Evolutionary conservation across 2,888 invertebrate genomes (phyloP).

Genomic region (Lottia gigantea): DNA sequence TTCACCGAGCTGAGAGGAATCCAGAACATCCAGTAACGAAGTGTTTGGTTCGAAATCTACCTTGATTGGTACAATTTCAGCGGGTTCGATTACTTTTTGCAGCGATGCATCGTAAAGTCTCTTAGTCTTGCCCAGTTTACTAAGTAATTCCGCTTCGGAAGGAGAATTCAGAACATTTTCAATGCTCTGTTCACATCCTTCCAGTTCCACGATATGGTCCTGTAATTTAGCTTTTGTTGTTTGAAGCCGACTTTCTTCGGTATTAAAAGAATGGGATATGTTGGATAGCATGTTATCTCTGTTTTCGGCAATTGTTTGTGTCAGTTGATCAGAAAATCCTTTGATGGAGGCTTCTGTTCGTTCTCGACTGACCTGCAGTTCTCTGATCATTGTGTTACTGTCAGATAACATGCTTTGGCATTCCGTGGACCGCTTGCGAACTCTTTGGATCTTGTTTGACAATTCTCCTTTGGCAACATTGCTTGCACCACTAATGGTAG

Average conservation of each 20-base stretch:
- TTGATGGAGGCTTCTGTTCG: background rate
- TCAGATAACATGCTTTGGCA: background rate
- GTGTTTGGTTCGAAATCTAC: conserved; percentile 1
- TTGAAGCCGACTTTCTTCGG: background rate
- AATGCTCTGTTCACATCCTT: background rate
- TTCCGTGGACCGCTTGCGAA: background rate
- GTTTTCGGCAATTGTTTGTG: background rate
- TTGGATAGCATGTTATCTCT: conserved; percentile 8
- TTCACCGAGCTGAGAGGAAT: background rate
- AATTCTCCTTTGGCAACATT: background rate
- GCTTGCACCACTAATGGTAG: background rate
- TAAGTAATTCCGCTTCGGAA: background rate
- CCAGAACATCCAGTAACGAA: conserved; percentile 4
- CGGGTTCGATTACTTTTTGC: background rate
- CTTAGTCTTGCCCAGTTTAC: background rate
- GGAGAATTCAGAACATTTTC: background rate
- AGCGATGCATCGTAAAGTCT: background rate
- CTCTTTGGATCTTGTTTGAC: background rate
- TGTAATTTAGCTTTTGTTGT: background rate
- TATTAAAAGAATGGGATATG: background rate
- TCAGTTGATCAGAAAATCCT: background rate
- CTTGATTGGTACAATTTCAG: background rate
- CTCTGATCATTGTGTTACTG: background rate
- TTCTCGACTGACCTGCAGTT: background rate
- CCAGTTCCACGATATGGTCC: background rate